Evolutionary conservation across 2,888 invertebrate species (phyloP).

Genomic region (Microchrysa polita): DNA sequence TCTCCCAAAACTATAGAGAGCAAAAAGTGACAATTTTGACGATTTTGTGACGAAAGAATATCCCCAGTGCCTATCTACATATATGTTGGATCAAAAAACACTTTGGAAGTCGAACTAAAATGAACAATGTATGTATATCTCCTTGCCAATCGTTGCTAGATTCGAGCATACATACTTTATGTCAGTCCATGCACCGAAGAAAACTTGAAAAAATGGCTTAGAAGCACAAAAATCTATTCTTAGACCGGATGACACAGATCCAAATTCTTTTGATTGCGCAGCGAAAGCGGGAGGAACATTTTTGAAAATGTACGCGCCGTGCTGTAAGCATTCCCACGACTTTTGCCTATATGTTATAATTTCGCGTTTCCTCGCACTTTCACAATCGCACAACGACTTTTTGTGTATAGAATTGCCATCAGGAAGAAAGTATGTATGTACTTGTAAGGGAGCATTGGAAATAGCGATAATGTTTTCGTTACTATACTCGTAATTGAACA

Average conservation of each 20-base stretch:
- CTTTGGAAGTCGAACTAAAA: slow-evolving; percentile 3
- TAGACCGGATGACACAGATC: slow-evolving; percentile 62
- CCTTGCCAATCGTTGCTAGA: too few relatives aligned
- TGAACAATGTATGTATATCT: background rate
- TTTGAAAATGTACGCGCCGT: background rate
- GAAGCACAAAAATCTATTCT: slow-evolving; percentile 53
- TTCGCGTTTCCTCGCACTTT: background rate
- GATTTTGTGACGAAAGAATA: background rate
- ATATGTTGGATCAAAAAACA: background rate
- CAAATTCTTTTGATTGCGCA: slow-evolving; percentile 18
- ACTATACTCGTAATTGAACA: slow-evolving; percentile 2
- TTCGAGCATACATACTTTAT: too few relatives aligned
- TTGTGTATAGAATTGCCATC: background rate
- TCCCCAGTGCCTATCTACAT: background rate
- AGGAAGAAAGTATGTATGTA: slow-evolving; percentile 22
- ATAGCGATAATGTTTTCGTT: background rate
- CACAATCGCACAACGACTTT: background rate
- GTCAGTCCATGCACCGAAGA: slow-evolving; percentile 20
- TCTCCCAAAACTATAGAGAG: slow-evolving; percentile 9
- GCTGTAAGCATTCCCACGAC: background rate
- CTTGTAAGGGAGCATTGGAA: slow-evolving; percentile 4
- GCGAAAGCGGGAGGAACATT: slow-evolving; percentile 1
- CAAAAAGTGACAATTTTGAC: background rate
- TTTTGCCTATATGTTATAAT: background rate
- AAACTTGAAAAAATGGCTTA: slow-evolving; percentile 40